Evolutionary conservation across 92 coral and sea anemone species (phyloP).

Genomic region (Paragorgia papillata): DNA sequence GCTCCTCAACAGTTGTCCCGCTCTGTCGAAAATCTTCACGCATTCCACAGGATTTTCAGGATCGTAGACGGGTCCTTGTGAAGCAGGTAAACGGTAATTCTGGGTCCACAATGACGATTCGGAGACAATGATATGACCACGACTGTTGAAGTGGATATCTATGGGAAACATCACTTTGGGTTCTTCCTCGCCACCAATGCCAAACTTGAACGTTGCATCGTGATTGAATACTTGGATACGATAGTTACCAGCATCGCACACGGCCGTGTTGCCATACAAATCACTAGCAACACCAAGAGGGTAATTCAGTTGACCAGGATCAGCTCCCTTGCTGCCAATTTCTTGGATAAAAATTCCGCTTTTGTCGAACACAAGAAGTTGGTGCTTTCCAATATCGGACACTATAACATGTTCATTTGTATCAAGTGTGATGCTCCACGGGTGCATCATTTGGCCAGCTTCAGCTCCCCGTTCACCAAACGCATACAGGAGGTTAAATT

Average conservation of each 20-base stretch:
- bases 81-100: conserved; percentile 15
- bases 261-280: conserved; percentile 14
- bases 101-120: conserved; percentile 33
- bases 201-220: conserved; percentile 9
- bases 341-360: conserved; percentile 17
- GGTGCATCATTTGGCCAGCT: background rate
- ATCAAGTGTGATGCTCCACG: background rate
- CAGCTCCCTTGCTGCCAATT: conserved; percentile 3
- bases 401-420: background rate
- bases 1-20: background rate
- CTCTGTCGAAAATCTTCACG: conserved; percentile 24
- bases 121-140: conserved; percentile 25
- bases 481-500: background rate
- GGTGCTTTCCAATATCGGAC: conserved; percentile 13
- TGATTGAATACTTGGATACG: conserved; percentile 27
- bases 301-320: conserved; percentile 11
- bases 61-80: background rate
- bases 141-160: conserved; percentile 12
- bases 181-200: conserved; percentile 7
- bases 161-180: conserved; percentile 10
- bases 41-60: conserved; percentile 18
- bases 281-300: conserved; percentile 25
- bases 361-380: conserved; percentile 10
- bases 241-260: conserved; percentile 27
- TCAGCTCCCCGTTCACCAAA: background rate